These are phyloP conservation scores for Erebia ligea DNA, from an alignment of 2,888 invertebrate genomes.

Conservation along the genomic window DNA sequence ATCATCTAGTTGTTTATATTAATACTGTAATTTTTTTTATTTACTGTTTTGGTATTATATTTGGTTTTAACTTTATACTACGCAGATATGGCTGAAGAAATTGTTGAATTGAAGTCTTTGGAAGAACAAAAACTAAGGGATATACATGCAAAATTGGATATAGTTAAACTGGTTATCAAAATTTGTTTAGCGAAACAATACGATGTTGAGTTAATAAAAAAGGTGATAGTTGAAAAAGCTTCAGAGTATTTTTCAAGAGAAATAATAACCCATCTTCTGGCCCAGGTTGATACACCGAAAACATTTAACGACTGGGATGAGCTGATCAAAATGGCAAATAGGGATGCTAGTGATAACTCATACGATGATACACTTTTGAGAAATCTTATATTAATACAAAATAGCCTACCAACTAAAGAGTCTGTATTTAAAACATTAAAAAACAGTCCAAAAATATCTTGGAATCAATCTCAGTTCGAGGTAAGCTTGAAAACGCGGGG, in stretches of 20 bases:
- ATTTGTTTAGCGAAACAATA: neutral
- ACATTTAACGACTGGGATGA: constrained; percentile 4
- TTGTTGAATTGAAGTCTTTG: neutral
- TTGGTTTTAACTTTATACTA: neutral
- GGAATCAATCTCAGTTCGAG: neutral
- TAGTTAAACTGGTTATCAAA: neutral
- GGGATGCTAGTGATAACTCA: neutral
- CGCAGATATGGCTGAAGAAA: constrained; percentile 6
- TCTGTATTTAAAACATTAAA: neutral
- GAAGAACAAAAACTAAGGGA: neutral
- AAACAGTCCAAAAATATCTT: neutral
- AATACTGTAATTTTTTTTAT: neutral
- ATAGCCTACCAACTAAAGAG: constrained; percentile 1
- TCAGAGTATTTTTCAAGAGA: neutral
- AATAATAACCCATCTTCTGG: neutral
- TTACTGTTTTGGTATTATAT: neutral
- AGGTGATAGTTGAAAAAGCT: neutral
- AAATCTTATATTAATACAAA: neutral
- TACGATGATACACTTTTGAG: constrained; percentile 5
- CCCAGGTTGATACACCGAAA: neutral
- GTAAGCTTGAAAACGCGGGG: constrained; percentile 29
- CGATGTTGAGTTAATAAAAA: neutral
- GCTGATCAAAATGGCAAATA: neutral
- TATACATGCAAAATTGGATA: constrained; percentile 2
- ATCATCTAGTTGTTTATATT: too few species aligned